Evolutionary conservation across 2,888 invertebrate species (phyloP).

Genomic region (Mylabris sibirica): DNA sequence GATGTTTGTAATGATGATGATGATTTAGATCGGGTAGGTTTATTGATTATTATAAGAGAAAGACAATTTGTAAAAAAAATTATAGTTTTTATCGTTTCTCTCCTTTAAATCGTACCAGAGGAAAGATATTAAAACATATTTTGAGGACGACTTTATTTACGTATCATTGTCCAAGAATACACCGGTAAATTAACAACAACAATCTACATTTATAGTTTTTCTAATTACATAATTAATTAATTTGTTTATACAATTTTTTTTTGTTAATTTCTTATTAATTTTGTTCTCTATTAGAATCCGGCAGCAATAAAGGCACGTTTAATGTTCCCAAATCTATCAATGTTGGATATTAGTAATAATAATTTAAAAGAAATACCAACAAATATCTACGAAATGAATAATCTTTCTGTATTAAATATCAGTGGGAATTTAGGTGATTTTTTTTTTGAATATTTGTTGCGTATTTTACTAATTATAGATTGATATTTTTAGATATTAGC

Average conservation of each 20-base stretch:
- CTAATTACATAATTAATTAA: too few species aligned
- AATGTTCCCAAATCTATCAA: constrained; percentile 92
- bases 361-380: constrained; percentile 78
- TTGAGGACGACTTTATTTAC: constrained; percentile 35
- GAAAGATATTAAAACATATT: constrained; percentile 30
- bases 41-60: neutral
- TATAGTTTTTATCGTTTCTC: constrained; percentile 22
- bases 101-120: constrained; percentile 27
- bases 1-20: constrained; percentile 68
- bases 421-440: constrained; percentile 77
- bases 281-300: constrained; percentile 51
- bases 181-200: constrained; percentile 12
- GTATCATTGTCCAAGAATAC: constrained; percentile 26
- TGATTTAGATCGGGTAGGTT: constrained; percentile 69
- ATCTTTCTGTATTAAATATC: constrained; percentile 93
- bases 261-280: neutral
- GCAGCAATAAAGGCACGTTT: constrained; percentile 71
- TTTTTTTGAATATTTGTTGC: neutral
- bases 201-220: too few species aligned
- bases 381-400: constrained; percentile 83
- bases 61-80: neutral
- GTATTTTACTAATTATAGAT: neutral
- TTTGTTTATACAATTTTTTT: neutral
- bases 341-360: constrained; percentile 95
- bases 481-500: constrained; percentile 71